phyloP scores from a whole-genome alignment of 1,140 invertebrate species.

The Lepidurus couesii region DNA sequence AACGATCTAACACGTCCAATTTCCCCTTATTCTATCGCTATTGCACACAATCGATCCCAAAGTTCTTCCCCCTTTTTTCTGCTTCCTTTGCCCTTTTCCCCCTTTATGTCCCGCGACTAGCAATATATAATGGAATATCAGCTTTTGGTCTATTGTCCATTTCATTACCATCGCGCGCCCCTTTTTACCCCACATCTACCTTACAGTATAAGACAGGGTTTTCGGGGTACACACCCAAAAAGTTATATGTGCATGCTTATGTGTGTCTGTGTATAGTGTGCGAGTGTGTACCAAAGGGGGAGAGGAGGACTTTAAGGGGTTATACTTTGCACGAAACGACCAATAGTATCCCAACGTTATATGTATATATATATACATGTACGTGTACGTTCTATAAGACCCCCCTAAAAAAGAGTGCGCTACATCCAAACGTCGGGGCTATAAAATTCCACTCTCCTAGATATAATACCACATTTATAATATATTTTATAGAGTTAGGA shows the following conservation, averaged over 20 bases:
- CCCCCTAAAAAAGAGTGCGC: background rate
- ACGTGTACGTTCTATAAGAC: background rate
- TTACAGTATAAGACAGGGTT: too few species aligned
- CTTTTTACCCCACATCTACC: background rate
- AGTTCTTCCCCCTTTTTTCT: conserved; percentile 11
- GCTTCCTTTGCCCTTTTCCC: background rate
- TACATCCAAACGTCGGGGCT: background rate
- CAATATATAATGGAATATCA: conserved; percentile 12
- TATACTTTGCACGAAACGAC: conserved; percentile 6
- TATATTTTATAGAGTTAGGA: background rate
- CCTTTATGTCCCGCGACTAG: background rate
- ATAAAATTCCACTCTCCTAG: background rate
- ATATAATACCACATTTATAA: background rate
- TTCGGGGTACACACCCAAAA: too few species aligned
- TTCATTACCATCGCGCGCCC: conserved; percentile 18
- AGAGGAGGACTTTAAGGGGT: conserved; percentile 8
- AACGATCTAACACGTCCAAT: conserved; percentile 14
- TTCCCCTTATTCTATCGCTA: conserved; percentile 18
- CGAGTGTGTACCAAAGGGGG: background rate
- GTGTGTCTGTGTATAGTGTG: background rate
- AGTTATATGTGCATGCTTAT: background rate
- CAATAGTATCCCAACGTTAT: conserved; percentile 9
- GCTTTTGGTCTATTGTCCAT: conserved; percentile 10
- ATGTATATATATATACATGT: too few species aligned
- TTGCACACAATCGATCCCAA: background rate